Conservation (phyloP, 2,888 invertebrate genomes). For the Strigamia maritima region DNA sequence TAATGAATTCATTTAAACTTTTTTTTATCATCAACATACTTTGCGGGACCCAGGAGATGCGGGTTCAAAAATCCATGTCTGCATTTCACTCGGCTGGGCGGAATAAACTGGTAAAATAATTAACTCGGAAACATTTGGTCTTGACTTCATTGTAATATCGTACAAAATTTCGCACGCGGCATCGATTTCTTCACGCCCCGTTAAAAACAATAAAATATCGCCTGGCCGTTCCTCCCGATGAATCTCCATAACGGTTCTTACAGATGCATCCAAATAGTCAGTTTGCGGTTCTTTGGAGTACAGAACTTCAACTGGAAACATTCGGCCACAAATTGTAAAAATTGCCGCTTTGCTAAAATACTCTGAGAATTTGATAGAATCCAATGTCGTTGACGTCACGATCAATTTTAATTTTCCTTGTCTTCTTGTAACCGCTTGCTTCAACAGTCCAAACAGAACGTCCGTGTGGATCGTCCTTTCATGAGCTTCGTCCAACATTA, state of each 20-base stretch:
- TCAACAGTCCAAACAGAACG: conserved; percentile 81
- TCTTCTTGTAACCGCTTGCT: conserved; percentile 79
- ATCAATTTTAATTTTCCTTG: conserved; percentile 95
- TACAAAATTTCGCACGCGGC: conserved; percentile 97
- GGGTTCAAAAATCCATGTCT: conserved; percentile 97
- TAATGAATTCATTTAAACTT: no score
- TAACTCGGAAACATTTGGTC: conserved; percentile 94
- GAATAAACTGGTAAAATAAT: conserved; percentile 97
- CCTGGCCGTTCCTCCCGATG: conserved; percentile 95
- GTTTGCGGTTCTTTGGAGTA: conserved; percentile 99
- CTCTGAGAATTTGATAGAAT: conserved; percentile 98
- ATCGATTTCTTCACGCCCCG: conserved; percentile 98
- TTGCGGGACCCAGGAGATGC: conserved; percentile 97
- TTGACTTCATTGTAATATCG: conserved; percentile 95
- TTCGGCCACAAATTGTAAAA: conserved; percentile 95
- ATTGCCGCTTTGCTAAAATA: conserved; percentile 98
- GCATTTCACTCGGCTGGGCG: conserved; percentile 97
- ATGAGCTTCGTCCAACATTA: conserved; percentile 99
- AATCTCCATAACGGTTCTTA: conserved; percentile 99
- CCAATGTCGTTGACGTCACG: conserved; percentile 96
- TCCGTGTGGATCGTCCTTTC: conserved; percentile 98
- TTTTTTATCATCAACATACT: no score
- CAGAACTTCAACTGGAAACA: conserved; percentile 94
- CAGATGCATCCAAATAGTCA: conserved; percentile 94
- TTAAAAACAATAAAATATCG: conserved; percentile 87